These are phyloP conservation scores for Theristus sp. DNA, from an alignment of 2,888 invertebrate species.

Conservation along the genomic window DNA sequence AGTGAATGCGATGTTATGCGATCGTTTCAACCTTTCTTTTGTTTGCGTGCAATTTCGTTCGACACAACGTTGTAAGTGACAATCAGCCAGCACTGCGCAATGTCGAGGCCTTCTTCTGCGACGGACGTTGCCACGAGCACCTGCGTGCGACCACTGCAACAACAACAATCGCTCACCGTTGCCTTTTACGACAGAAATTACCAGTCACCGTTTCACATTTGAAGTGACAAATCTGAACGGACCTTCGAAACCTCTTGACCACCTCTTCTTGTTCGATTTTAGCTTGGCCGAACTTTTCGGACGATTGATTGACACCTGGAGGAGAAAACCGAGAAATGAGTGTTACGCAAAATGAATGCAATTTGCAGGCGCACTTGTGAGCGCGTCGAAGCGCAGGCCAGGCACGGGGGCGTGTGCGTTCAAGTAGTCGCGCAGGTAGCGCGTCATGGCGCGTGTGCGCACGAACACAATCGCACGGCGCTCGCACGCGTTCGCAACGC, in stretches of 20 bases:
- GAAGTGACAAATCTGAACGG: too few species aligned
- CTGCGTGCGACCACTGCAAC: conserved; percentile 23
- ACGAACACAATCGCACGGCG: conserved; percentile 26
- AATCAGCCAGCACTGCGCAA: conserved; percentile 28
- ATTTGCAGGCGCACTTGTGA: too few species aligned
- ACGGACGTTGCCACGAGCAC: conserved; percentile 29
- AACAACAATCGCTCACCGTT: too few species aligned
- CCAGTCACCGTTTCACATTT: too few species aligned
- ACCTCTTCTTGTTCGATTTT: conserved; percentile 24
- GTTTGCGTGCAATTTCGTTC: conserved; percentile 29
- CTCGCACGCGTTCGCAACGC: background rate
- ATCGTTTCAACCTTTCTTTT: conserved; percentile 27
- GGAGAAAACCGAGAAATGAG: background rate
- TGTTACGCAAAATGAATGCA: too few species aligned
- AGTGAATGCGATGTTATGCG: too few species aligned
- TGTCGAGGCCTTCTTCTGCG: conserved; percentile 30
- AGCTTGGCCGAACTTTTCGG: conserved; percentile 24
- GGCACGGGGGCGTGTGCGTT: too few species aligned
- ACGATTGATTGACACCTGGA: background rate
- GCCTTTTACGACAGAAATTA: too few species aligned
- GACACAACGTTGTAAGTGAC: conserved; percentile 29
- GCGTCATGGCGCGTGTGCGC: conserved; percentile 25
- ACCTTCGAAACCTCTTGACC: conserved; percentile 19
- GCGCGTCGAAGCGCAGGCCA: too few species aligned
- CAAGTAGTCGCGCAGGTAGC: background rate